Evolutionary conservation across 2,797 vertebrate genomes (phyloP).

Genomic region (Pseudocheirus occidentalis): DNA sequence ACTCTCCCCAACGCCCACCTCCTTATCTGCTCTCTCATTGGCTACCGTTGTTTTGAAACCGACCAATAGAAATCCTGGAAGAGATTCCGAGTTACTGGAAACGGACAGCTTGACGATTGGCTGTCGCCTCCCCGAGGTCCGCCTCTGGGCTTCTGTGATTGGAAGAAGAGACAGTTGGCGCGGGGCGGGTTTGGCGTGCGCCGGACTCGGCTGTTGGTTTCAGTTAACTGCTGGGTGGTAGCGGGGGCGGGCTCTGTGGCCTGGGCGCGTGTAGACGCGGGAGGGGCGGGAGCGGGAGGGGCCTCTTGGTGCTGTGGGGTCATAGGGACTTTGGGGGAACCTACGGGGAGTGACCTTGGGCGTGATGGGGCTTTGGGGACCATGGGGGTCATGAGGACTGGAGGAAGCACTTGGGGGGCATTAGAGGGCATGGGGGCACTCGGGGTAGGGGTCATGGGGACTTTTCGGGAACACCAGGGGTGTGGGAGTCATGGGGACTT

Average conservation of each 20-base stretch:
- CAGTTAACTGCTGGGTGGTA: neutral
- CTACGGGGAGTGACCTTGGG: neutral
- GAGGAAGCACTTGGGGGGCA: no score
- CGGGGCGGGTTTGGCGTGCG: rapidly evolving
- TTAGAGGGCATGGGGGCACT: no score
- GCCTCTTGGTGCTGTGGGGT: no score
- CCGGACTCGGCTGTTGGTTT: neutral
- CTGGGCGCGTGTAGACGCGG: rapidly evolving
- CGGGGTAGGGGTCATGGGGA: no score
- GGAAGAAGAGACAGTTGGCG: neutral
- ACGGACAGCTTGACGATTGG: neutral
- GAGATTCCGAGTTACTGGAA: neutral
- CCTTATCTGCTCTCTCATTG: neutral
- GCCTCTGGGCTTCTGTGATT: slow-evolving; percentile 10
- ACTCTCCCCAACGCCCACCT: neutral
- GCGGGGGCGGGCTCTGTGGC: rapidly evolving
- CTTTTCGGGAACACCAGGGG: no score
- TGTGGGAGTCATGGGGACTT: no score
- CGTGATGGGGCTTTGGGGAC: neutral
- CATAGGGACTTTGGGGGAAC: neutral
- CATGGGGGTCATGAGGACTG: no score
- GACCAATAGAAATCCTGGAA: slow-evolving; percentile 41
- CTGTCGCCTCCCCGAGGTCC: neutral
- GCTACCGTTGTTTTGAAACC: slow-evolving; percentile 66
- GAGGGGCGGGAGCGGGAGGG: neutral